phyloP scores from a whole-genome alignment of 2,888 invertebrate genomes.

The Dilophus febrilis region DNA sequence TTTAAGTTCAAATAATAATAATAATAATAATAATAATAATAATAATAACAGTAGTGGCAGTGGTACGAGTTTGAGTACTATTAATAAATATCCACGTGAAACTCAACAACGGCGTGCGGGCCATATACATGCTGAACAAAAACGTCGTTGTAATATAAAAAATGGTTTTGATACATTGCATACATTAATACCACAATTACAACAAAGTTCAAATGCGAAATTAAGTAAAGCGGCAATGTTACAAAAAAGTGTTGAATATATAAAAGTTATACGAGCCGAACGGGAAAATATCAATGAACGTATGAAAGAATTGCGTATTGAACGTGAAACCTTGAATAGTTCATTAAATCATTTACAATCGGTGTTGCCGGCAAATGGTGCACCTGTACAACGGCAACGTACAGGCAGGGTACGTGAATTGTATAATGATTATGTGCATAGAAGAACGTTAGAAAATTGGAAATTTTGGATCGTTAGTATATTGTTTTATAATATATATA shows the following conservation, averaged over 20 bases:
- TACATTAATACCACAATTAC: slow-evolving; percentile 78
- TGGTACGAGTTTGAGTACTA: too few species aligned
- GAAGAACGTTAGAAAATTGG: slow-evolving; percentile 80
- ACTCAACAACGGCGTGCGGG: slow-evolving; percentile 63
- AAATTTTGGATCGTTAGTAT: slow-evolving; percentile 97
- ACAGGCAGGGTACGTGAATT: slow-evolving; percentile 83
- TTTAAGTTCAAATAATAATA: too few species aligned
- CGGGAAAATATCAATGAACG: slow-evolving; percentile 75
- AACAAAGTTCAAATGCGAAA: slow-evolving; percentile 79
- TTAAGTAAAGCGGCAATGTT: slow-evolving; percentile 92
- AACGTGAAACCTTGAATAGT: slow-evolving; percentile 80
- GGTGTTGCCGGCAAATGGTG: slow-evolving; percentile 87
- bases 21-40: slow-evolving; percentile 16
- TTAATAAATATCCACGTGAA: slow-evolving; percentile 32
- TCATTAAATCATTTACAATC: slow-evolving; percentile 87
- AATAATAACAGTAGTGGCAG: too few species aligned
- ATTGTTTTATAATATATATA: neutral
- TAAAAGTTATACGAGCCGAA: slow-evolving; percentile 72
- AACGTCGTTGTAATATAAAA: slow-evolving; percentile 87
- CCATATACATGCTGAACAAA: slow-evolving; percentile 92
- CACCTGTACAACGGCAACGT: slow-evolving; percentile 77
- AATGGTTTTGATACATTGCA: slow-evolving; percentile 91
- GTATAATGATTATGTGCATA: slow-evolving; percentile 80
- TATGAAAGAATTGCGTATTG: slow-evolving; percentile 69
- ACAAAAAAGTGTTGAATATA: slow-evolving; percentile 92